Percentiles rank a stretch among this genome's conserved stretches.
Conservation (phyloP, 2,888 invertebrate genomes). For the Drosophila robusta region DNA sequence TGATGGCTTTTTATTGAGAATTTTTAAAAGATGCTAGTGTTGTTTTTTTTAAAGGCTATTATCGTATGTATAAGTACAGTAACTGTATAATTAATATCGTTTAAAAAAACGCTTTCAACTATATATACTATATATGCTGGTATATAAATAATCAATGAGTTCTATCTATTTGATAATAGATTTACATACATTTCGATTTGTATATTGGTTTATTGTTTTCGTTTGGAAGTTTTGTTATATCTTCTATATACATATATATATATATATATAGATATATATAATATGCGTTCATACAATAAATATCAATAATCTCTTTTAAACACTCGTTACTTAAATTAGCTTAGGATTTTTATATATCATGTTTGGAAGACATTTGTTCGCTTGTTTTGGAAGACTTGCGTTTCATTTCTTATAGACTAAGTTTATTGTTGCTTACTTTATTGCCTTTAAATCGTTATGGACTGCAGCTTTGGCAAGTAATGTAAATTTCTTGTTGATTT, state of each 20-base stretch:
- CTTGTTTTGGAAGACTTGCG: constrained; percentile 82
- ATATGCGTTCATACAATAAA: constrained; percentile 62
- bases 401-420: constrained; percentile 73
- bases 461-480: constrained; percentile 28
- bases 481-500: constrained; percentile 13
- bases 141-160: constrained; percentile 75
- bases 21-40: constrained; percentile 78
- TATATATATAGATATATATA: constrained; percentile 36
- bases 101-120: constrained; percentile 75
- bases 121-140: constrained; percentile 57
- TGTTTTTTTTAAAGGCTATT: constrained; percentile 66
- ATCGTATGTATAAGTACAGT: constrained; percentile 70
- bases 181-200: constrained; percentile 61
- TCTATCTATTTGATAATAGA: constrained; percentile 71
- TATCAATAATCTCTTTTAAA: constrained; percentile 60
- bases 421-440: constrained; percentile 47
- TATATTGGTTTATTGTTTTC: constrained; percentile 63
- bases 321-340: constrained; percentile 59
- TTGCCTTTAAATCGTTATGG: constrained; percentile 8
- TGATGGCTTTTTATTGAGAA: constrained; percentile 73
- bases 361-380: constrained; percentile 81
- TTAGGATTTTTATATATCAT: constrained; percentile 45
- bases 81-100: constrained; percentile 75
- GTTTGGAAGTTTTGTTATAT: constrained; percentile 30
- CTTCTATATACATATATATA: constrained; percentile 26